phyloP scores from a whole-genome alignment of 2,113 vertebrate genomes.

The Actenoides lindsayi region DNA sequence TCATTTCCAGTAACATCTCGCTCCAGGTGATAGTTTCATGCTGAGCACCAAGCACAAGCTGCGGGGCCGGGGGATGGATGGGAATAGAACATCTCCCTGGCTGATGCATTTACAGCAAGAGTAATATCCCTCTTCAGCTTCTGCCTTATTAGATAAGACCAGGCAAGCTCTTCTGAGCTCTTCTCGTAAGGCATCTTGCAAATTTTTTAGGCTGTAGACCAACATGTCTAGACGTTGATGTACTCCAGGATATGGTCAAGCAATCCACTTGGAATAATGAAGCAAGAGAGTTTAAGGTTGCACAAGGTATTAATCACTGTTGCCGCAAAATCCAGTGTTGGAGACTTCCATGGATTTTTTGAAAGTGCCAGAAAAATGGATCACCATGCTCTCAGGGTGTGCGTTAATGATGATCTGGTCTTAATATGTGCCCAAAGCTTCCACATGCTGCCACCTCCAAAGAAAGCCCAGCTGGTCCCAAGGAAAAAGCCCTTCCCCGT shows the following conservation, averaged over 20 bases:
- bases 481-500: fast-evolving
- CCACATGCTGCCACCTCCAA: background rate
- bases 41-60: background rate
- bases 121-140: background rate
- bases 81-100: background rate
- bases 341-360: background rate
- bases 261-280: background rate
- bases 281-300: background rate
- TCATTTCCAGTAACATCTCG: background rate
- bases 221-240: background rate
- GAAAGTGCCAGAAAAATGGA: background rate
- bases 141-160: background rate
- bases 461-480: background rate
- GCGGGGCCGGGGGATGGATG: background rate
- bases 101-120: background rate
- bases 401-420: background rate
- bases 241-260: background rate
- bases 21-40: background rate
- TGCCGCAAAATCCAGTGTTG: fast-evolving
- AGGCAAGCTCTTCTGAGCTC: background rate
- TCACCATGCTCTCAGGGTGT: fast-evolving
- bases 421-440: background rate
- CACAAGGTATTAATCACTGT: background rate
- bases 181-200: background rate
- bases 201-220: background rate